phyloP scores from a whole-genome alignment of 2,888 invertebrate species.

The Drosophila engyochracea region DNA sequence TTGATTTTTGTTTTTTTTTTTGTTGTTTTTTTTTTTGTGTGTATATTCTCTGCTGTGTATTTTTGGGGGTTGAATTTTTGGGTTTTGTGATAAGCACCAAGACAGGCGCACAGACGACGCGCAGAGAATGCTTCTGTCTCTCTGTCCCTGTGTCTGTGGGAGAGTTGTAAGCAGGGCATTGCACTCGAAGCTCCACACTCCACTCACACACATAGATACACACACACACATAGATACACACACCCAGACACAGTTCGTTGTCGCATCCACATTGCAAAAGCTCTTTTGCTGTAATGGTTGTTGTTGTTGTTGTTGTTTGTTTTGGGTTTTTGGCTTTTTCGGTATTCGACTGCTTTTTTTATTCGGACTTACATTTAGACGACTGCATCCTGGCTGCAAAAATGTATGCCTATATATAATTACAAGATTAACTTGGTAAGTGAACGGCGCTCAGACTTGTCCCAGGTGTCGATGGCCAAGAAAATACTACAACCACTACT shows the following conservation, averaged over 20 bases:
- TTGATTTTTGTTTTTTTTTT: constrained; percentile 38
- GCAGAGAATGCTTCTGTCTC: constrained; percentile 45
- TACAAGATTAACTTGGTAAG: constrained; percentile 73
- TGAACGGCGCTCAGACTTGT: constrained; percentile 65
- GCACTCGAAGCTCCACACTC: constrained; percentile 62
- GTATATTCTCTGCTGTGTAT: constrained; percentile 28
- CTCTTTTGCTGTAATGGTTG: constrained; percentile 15
- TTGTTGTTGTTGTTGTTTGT: constrained; percentile 10
- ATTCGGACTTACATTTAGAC: background rate
- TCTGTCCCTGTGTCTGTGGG: constrained; percentile 21
- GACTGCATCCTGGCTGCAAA: background rate
- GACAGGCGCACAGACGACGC: constrained; percentile 73
- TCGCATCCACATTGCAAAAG: constrained; percentile 51
- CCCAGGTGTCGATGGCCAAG: constrained; percentile 45
- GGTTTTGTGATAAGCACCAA: constrained; percentile 71
- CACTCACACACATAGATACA: constrained; percentile 22
- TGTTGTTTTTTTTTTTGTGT: background rate
- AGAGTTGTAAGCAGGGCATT: constrained; percentile 78
- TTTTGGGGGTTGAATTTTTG: constrained; percentile 77
- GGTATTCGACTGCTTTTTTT: constrained; percentile 2
- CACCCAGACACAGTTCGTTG: constrained; percentile 12
- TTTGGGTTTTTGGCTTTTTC: constrained; percentile 9
- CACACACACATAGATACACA: background rate
- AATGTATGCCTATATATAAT: constrained; percentile 60
- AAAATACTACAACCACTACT: constrained; percentile 7